phyloP scores from a whole-genome alignment of 2,113 vertebrate genomes.

The Ceuthmochares aereus region DNA sequence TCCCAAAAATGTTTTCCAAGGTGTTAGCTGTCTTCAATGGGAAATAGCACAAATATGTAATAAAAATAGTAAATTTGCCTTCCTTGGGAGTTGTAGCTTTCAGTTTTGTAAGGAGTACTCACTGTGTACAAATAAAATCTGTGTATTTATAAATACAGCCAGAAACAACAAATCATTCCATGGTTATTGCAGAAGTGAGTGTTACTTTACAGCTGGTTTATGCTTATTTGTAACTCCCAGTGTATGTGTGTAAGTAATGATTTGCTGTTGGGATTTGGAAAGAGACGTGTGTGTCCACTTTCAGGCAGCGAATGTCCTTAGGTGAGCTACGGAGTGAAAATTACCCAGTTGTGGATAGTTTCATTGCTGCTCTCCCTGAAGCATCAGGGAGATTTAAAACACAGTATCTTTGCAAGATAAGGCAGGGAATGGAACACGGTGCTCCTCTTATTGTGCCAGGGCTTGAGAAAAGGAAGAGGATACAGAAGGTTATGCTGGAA shows the following conservation, averaged over 20 bases:
- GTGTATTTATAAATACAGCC: not conserved
- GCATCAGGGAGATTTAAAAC: not conserved
- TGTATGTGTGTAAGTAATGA: constrained; percentile 7
- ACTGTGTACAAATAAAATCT: not conserved
- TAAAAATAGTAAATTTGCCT: not conserved
- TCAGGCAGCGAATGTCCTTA: not conserved
- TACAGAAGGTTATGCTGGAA: not conserved
- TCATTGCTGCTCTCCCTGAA: not conserved
- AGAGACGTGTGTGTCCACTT: not conserved
- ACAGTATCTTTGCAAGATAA: not conserved
- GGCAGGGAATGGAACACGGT: not conserved
- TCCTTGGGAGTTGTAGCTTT: not conserved
- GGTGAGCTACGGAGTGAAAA: not conserved
- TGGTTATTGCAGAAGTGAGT: not conserved
- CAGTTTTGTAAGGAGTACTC: not conserved
- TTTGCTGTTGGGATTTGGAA: not conserved
- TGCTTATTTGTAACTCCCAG: not conserved
- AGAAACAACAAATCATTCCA: not conserved
- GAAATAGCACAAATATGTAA: not conserved
- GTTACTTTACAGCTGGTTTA: constrained; percentile 4
- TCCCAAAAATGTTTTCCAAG: constrained; percentile 2
- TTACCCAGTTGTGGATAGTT: not conserved
- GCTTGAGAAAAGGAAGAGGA: not conserved
- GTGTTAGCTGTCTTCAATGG: not conserved
- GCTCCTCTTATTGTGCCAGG: not conserved